These are phyloP conservation scores for Orchestes rusci DNA, from an alignment of 2,888 invertebrate genomes.

Conservation along the genomic window DNA sequence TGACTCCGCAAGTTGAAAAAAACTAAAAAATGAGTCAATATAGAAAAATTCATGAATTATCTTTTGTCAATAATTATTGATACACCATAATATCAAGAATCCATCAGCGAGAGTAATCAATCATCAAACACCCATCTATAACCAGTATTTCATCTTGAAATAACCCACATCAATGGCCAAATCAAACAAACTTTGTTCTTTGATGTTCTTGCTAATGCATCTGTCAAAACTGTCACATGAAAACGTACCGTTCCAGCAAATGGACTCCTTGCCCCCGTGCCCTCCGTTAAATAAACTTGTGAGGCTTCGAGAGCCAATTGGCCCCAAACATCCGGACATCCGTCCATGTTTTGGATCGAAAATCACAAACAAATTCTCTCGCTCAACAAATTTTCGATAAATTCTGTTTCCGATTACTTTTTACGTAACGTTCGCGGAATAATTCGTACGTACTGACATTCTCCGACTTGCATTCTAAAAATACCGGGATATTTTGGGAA, in stretches of 20 bases:
- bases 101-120: too few species aligned
- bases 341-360: constrained; percentile 30
- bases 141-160: too few species aligned
- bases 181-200: too few species aligned
- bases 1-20: too few species aligned
- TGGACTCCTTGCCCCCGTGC: constrained; percentile 69
- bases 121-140: too few species aligned
- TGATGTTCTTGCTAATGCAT: too few species aligned
- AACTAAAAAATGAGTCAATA: too few species aligned
- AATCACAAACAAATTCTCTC: background rate
- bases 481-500: constrained; percentile 21
- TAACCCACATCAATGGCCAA: too few species aligned
- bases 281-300: constrained; percentile 78
- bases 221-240: too few species aligned
- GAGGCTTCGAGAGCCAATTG: constrained; percentile 82
- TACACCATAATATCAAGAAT: too few species aligned
- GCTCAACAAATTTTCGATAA: background rate
- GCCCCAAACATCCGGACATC: constrained; percentile 70
- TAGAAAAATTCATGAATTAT: too few species aligned
- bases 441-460: constrained; percentile 1
- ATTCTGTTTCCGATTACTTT: background rate
- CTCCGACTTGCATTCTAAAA: constrained; percentile 19
- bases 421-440: constrained; percentile 22
- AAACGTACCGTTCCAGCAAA: constrained; percentile 72
- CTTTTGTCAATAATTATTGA: too few species aligned